These are phyloP conservation scores for Helobdella robusta DNA, from an alignment of 2,888 invertebrate genomes.

Conservation along the genomic window DNA sequence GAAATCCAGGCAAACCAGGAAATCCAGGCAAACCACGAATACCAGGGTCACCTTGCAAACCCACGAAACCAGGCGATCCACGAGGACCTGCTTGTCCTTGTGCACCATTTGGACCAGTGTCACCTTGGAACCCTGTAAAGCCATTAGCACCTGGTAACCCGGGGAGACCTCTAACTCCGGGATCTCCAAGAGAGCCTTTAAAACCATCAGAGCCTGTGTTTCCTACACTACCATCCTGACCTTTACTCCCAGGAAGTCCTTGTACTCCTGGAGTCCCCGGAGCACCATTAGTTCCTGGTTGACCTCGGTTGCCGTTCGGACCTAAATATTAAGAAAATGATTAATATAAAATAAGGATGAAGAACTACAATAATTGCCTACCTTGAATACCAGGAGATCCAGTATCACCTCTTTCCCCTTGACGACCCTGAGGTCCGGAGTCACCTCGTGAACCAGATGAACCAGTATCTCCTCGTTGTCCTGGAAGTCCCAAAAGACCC, in stretches of 20 bases:
- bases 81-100: conserved; percentile 29
- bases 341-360: background rate
- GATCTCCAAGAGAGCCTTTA: conserved; percentile 25
- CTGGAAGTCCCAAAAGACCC: conserved; percentile 18
- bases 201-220: conserved; percentile 15
- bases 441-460: conserved; percentile 12
- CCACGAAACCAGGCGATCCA: conserved; percentile 20
- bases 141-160: conserved; percentile 25
- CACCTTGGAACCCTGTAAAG: conserved; percentile 35
- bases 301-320: conserved; percentile 15
- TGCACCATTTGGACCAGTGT: conserved; percentile 22
- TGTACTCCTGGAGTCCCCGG: conserved; percentile 43
- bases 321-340: conserved; percentile 15
- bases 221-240: conserved; percentile 26
- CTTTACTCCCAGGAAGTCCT: conserved; percentile 50
- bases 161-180: conserved; percentile 16
- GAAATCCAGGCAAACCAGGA: conserved; percentile 34
- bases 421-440: conserved; percentile 21
- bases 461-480: conserved; percentile 31
- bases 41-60: conserved; percentile 22
- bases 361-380: no score
- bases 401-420: conserved; percentile 6
- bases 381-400: conserved; percentile 32
- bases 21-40: conserved; percentile 30
- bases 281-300: conserved; percentile 20